Percentiles rank a stretch among this genome's conserved stretches.
Conservation (phyloP, 2,113 vertebrate species). For the Ctenodactylus gundi region DNA sequence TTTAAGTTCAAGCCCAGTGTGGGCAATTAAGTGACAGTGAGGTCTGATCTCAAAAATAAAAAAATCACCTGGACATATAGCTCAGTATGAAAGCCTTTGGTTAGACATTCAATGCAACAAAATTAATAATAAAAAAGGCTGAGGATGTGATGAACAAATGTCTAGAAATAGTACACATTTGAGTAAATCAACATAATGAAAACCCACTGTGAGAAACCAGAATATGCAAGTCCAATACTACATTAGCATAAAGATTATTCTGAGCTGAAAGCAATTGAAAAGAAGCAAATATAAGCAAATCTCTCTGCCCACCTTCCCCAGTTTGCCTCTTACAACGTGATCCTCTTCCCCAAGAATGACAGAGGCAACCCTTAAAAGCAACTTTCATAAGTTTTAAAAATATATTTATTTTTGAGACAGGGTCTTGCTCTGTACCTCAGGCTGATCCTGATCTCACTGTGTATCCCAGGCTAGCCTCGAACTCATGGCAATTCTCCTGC, state of each 20-base stretch:
- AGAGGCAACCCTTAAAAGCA: neutral
- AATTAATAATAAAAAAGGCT: too few species aligned
- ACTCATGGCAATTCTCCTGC: too few species aligned
- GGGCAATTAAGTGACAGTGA: neutral
- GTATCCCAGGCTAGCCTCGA: too few species aligned
- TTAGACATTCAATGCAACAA: too few species aligned
- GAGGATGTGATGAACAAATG: neutral
- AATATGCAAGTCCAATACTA: neutral
- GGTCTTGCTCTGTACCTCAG: too few species aligned
- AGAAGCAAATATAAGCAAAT: neutral
- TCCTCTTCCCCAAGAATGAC: neutral
- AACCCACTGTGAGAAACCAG: neutral
- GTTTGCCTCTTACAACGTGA: too few species aligned
- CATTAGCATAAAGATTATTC: neutral
- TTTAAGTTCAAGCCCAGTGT: neutral
- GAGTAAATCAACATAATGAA: neutral
- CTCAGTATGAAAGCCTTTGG: neutral
- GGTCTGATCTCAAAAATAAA: neutral
- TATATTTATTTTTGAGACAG: too few species aligned
- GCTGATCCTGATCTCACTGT: too few species aligned
- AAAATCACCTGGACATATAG: too few species aligned
- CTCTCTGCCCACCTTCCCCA: neutral
- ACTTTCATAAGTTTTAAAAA: too few species aligned
- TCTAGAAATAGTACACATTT: constrained; percentile 11
- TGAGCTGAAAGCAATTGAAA: neutral